phyloP scores from a whole-genome alignment of 2,113 vertebrate species.

The Strix uralensis region DNA sequence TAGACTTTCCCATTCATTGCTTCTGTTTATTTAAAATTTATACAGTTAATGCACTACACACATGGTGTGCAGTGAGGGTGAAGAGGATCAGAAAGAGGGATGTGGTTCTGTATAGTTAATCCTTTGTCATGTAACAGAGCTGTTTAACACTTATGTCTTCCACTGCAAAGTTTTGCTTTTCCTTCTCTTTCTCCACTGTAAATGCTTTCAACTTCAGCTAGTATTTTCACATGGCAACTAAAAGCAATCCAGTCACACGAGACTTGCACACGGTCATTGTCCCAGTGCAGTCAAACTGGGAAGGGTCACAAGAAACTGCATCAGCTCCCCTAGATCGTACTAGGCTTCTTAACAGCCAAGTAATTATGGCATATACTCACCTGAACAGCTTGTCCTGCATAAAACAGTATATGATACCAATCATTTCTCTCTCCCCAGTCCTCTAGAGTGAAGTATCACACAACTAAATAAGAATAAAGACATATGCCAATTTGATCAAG shows the following conservation, averaged over 20 bases:
- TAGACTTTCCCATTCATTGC: neutral
- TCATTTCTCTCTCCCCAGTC: neutral
- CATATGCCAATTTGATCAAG: neutral
- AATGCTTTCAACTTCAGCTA: neutral
- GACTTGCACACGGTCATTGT: neutral
- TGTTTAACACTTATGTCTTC: neutral
- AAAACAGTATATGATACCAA: neutral
- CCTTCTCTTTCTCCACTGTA: neutral
- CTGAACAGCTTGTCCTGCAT: neutral
- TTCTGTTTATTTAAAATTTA: neutral
- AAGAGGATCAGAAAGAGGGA: neutral
- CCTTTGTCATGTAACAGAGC: neutral
- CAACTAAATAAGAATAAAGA: neutral
- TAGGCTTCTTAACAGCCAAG: neutral
- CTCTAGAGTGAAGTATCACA: neutral
- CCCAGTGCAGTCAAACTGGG: neutral
- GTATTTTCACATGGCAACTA: neutral
- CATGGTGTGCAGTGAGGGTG: neutral
- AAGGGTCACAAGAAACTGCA: neutral
- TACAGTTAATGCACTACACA: neutral
- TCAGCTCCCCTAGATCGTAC: neutral
- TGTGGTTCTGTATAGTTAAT: neutral
- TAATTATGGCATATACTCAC: neutral
- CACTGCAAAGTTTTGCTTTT: neutral
- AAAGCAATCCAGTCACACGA: neutral